phyloP scores from a whole-genome alignment of 2,888 invertebrate species.

The Limnephilus marmoratus region DNA sequence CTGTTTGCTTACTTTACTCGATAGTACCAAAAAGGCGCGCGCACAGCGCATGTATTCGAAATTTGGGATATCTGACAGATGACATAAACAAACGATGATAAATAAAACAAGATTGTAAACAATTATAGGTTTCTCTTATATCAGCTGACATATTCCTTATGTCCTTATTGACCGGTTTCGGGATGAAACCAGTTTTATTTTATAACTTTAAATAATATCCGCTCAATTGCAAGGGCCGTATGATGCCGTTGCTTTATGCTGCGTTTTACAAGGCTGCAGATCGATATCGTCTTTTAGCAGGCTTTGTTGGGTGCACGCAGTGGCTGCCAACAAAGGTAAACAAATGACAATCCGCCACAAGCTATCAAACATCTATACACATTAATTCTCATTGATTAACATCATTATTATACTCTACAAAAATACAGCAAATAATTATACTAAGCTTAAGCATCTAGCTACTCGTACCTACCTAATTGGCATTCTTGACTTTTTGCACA shows the following conservation, averaged over 20 bases:
- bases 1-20: neutral
- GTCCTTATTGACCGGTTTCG: neutral
- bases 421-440: too few species aligned
- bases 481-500: too few species aligned
- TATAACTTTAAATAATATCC: neutral
- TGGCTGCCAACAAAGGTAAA: neutral
- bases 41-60: neutral
- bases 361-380: neutral
- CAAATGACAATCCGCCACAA: neutral
- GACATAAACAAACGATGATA: neutral
- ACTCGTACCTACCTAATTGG: too few species aligned
- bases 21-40: neutral
- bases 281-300: neutral
- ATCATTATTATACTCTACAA: neutral
- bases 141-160: neutral
- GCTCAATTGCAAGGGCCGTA: neutral
- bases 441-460: too few species aligned
- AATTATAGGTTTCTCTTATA: neutral
- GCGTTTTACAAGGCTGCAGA: neutral
- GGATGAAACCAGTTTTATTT: neutral
- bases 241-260: neutral
- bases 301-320: neutral
- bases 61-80: slow-evolving; percentile 2
- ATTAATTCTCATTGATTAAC: too few species aligned
- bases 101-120: neutral